Conservation (phyloP, 2,888 invertebrate genomes). For the Drosophila cracens region DNA sequence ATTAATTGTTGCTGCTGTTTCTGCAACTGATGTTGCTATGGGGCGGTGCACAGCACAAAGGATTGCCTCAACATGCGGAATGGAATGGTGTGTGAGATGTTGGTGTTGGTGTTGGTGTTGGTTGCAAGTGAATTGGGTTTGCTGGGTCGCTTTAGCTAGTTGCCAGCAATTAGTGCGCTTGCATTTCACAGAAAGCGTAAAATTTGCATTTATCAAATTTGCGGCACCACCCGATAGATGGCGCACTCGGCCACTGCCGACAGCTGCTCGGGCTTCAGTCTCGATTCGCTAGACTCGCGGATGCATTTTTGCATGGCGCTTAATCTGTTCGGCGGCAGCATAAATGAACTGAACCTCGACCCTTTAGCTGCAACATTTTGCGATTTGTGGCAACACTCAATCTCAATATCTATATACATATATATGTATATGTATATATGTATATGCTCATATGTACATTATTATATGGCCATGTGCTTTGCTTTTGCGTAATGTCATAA, state of each 20-base stretch:
- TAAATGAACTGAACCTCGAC: not conserved
- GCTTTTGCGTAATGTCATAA: conserved; percentile 33
- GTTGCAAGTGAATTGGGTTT: conserved; percentile 3
- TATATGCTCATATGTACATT: not conserved
- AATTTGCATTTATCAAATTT: conserved; percentile 52
- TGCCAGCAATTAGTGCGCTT: conserved; percentile 51
- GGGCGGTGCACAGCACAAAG: conserved; percentile 37
- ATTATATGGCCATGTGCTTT: conserved; percentile 3
- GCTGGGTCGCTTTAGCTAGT: conserved; percentile 27
- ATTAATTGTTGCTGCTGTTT: conserved; percentile 63
- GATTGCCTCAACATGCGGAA: not conserved
- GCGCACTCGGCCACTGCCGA: not conserved
- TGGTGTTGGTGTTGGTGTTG: too few species aligned
- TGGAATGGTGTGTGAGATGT: not conserved
- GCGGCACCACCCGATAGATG: conserved; percentile 1
- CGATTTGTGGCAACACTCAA: conserved; percentile 9
- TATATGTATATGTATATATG: not conserved
- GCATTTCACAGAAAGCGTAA: conserved; percentile 34
- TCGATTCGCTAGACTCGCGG: not conserved
- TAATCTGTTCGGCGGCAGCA: not conserved
- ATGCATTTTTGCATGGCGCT: conserved; percentile 1
- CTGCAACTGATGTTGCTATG: conserved; percentile 38
- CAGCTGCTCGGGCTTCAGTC: not conserved
- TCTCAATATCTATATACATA: not conserved
- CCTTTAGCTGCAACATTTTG: not conserved